A percentile compares a stretch with the other conserved stretches of the same genome.
Conservation (phyloP, 1,140 invertebrate species). For the Diorhabda elongata region DNA sequence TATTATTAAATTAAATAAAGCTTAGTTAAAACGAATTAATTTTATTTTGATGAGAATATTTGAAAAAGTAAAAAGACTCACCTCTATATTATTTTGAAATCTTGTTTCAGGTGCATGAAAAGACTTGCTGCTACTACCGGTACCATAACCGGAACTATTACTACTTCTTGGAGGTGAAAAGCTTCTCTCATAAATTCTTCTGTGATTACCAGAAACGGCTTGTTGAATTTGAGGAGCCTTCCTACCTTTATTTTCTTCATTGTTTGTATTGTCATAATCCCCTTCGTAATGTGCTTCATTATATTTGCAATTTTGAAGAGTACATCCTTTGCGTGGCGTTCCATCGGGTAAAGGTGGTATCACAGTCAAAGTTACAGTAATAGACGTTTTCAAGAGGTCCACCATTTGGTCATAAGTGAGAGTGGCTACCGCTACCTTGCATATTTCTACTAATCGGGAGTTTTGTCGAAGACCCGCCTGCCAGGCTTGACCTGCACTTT, state of each 20-base stretch:
- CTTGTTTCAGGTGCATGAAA: slow-evolving; percentile 50
- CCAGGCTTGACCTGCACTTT: slow-evolving; percentile 81
- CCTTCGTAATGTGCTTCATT: slow-evolving; percentile 60
- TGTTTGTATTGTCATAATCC: slow-evolving; percentile 64
- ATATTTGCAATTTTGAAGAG: slow-evolving; percentile 65
- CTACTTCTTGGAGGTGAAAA: slow-evolving; percentile 78
- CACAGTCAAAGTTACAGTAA: slow-evolving; percentile 77
- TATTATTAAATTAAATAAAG: not conserved
- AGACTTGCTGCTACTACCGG: slow-evolving; percentile 70
- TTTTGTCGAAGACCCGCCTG: slow-evolving; percentile 86
- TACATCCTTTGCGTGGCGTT: slow-evolving; percentile 58
- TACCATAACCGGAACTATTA: slow-evolving; percentile 80
- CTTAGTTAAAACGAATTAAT: slow-evolving; percentile 5
- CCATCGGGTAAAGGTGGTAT: slow-evolving; percentile 61
- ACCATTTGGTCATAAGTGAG: slow-evolving; percentile 91
- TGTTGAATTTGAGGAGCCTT: slow-evolving; percentile 49
- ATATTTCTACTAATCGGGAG: slow-evolving; percentile 88
- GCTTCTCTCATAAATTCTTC: slow-evolving; percentile 66
- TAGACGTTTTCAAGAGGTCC: slow-evolving; percentile 86
- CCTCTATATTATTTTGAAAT: slow-evolving; percentile 50
- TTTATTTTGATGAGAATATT: not conserved
- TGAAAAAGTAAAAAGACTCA: slow-evolving; percentile 25
- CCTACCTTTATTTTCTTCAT: slow-evolving; percentile 37
- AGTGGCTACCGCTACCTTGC: slow-evolving; percentile 84
- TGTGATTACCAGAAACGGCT: slow-evolving; percentile 56